These are phyloP conservation scores for Characodon lateralis DNA, from an alignment of 2,797 vertebrate genomes.

Conservation along the genomic window DNA sequence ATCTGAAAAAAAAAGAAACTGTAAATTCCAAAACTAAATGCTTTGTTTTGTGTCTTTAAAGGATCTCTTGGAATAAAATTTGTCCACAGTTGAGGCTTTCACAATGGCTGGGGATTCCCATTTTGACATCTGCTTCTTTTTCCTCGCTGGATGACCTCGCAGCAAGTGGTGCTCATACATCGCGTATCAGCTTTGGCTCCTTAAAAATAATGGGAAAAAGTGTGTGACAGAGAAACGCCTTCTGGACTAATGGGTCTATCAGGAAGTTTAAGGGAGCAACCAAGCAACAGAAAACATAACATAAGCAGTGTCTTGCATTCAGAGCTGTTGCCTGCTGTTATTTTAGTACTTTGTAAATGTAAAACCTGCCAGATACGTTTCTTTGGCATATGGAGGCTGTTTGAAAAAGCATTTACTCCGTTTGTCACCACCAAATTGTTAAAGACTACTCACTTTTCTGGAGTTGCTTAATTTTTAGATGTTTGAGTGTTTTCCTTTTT, in stretches of 20 bases:
- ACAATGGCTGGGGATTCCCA: slow-evolving; percentile 43
- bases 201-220: slow-evolving; percentile 27
- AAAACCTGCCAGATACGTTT: slow-evolving; percentile 21
- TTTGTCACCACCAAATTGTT: slow-evolving; percentile 18
- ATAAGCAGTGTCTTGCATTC: slow-evolving; percentile 32
- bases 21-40: slow-evolving; percentile 2
- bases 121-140: slow-evolving; percentile 61
- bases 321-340: slow-evolving; percentile 29
- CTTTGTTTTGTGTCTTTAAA: slow-evolving; percentile 49
- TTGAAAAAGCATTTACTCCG: slow-evolving; percentile 22
- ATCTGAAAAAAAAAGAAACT: not conserved
- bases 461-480: not conserved
- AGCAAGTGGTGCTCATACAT: slow-evolving; percentile 14
- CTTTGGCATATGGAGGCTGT: slow-evolving; percentile 3
- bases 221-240: slow-evolving; percentile 29
- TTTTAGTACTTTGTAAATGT: slow-evolving; percentile 37
- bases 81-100: slow-evolving; percentile 24
- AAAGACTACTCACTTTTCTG: not conserved
- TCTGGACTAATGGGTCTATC: not conserved
- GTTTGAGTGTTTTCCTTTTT: not conserved
- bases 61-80: slow-evolving; percentile 80
- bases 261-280: slow-evolving; percentile 21
- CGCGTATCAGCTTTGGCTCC: slow-evolving; percentile 37
- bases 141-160: slow-evolving; percentile 46
- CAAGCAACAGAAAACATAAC: slow-evolving; percentile 9